Conservation (phyloP, 1,140 invertebrate species). For the Patella vulgata region DNA sequence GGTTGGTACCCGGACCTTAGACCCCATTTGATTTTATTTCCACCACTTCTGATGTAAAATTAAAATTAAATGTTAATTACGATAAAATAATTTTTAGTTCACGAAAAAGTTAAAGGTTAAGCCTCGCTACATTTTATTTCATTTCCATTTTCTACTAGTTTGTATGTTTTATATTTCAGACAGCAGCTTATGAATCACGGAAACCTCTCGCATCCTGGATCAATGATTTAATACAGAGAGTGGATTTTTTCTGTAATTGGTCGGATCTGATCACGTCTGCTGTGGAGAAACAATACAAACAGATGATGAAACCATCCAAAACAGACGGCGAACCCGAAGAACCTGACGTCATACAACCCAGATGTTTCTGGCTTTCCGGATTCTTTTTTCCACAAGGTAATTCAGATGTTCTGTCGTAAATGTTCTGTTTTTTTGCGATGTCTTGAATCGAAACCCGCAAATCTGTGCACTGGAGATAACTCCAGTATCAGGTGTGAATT, state of each 20-base stretch:
- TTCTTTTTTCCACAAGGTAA: conserved; percentile 87
- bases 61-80: too few relatives aligned
- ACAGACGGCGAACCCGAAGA: conserved; percentile 8
- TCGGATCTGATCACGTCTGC: conserved; percentile 47
- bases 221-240: conserved; percentile 72
- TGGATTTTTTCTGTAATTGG: conserved; percentile 74
- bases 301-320: conserved; percentile 29
- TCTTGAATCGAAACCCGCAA: too few relatives aligned
- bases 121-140: too few relatives aligned
- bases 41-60: too few relatives aligned
- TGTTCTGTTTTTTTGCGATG: not conserved
- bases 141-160: not conserved
- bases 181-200: conserved; percentile 59
- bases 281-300: conserved; percentile 43
- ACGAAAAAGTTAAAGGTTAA: too few relatives aligned
- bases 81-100: too few relatives aligned
- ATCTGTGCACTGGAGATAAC: too few relatives aligned
- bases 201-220: conserved; percentile 62
- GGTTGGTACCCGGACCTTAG: too few relatives aligned
- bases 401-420: not conserved
- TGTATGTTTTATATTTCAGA: conserved; percentile 37
- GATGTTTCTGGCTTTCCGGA: conserved; percentile 80
- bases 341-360: conserved; percentile 40
- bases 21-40: too few relatives aligned
- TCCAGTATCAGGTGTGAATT: too few relatives aligned